Evolutionary conservation across 2,888 invertebrate species (phyloP).

Genomic region (Stenchaetothrips biformis): DNA sequence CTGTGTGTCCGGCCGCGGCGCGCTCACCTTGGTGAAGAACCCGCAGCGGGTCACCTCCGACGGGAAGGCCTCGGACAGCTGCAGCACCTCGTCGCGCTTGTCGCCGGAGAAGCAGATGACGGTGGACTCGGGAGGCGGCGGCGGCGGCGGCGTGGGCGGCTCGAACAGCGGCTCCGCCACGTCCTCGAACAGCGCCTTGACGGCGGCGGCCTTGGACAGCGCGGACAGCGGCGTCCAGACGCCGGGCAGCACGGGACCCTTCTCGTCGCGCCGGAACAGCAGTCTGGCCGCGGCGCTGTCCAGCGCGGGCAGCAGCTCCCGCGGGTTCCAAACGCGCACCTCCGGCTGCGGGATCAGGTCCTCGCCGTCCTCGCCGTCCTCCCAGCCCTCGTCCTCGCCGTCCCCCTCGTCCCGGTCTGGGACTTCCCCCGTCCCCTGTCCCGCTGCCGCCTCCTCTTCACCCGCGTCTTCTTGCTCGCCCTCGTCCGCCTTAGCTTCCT

Average conservation of each 20-base stretch:
- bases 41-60: background rate
- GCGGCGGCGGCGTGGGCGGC: background rate
- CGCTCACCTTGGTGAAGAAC: background rate
- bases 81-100: conserved; percentile 2
- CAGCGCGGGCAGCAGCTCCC: conserved; percentile 7
- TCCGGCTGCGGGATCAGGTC: background rate
- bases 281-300: conserved; percentile 7
- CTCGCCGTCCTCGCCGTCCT: background rate
- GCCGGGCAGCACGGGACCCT: conserved; percentile 1
- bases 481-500: background rate
- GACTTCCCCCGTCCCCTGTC: too few relatives aligned
- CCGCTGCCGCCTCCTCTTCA: background rate
- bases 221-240: conserved; percentile 1
- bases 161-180: conserved; percentile 4
- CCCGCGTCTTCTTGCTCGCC: background rate
- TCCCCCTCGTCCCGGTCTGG: background rate
- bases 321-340: conserved; percentile 5
- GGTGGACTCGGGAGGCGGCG: background rate
- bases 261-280: background rate
- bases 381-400: background rate
- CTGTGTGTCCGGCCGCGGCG: background rate
- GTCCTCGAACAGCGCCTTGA: conserved; percentile 22
- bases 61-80: background rate
- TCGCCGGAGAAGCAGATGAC: conserved; percentile 13
- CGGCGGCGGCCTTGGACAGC: background rate